Conservation (phyloP, 2,888 invertebrate genomes). For the Fragum whitleyi region DNA sequence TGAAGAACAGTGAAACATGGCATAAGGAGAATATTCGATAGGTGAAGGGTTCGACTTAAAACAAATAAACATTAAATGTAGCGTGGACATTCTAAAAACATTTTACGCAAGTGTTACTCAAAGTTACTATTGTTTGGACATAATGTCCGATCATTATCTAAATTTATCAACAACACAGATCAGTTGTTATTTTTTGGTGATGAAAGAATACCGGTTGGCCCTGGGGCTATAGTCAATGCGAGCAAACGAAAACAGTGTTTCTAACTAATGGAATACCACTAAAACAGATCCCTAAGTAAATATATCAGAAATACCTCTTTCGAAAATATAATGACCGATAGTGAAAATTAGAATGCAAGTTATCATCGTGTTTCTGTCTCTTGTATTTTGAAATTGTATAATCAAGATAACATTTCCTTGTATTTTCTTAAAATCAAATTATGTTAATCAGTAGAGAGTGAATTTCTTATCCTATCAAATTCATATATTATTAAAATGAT, state of each 20-base stretch:
- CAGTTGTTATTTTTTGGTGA: not conserved
- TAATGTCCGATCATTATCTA: not conserved
- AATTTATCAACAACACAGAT: not conserved
- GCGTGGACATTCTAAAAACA: not conserved
- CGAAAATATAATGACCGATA: too few species aligned
- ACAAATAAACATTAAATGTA: conserved; percentile 4
- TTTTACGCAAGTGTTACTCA: not conserved
- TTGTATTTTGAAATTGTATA: too few species aligned
- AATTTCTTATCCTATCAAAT: too few species aligned
- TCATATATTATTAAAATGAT: too few species aligned
- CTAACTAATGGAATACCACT: not conserved
- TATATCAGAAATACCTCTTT: conserved; percentile 14
- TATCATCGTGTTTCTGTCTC: too few species aligned
- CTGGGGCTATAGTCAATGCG: not conserved
- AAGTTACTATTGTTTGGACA: not conserved
- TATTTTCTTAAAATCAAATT: too few species aligned
- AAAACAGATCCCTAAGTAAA: not conserved
- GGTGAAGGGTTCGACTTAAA: not conserved
- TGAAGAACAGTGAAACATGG: too few species aligned
- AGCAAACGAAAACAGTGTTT: conserved; percentile 1
- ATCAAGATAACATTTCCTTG: too few species aligned
- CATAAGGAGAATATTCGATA: too few species aligned
- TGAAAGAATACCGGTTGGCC: not conserved
- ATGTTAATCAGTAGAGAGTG: too few species aligned
- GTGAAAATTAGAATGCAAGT: too few species aligned